Evolutionary conservation across 2,797 vertebrate species (phyloP).

Genomic region (Acanthiza pusilla): DNA sequence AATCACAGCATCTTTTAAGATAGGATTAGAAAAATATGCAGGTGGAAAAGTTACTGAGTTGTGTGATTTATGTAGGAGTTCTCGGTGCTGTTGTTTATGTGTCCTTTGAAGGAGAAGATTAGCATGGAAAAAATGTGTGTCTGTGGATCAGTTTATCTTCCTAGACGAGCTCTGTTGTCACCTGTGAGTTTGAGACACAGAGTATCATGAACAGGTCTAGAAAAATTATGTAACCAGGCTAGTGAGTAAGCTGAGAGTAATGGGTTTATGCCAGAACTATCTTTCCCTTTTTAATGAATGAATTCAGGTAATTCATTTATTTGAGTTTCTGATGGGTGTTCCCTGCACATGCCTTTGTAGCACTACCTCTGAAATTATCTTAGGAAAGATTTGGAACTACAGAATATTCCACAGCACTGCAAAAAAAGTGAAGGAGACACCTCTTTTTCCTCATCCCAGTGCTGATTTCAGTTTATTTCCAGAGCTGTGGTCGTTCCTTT

Average conservation of each 20-base stretch:
- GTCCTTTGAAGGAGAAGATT: not conserved
- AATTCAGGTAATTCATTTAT: not conserved
- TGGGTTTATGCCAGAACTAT: not conserved
- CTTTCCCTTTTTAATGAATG: not conserved
- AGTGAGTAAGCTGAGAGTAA: not conserved
- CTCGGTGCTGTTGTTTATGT: not conserved
- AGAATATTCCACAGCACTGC: not conserved
- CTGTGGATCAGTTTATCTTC: not conserved
- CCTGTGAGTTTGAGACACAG: not conserved
- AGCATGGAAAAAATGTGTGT: not conserved
- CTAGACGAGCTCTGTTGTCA: not conserved
- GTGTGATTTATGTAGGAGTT: conserved; percentile 34
- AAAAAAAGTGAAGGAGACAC: not conserved
- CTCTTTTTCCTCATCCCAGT: not conserved
- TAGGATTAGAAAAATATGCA: not conserved
- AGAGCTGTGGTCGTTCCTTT: not conserved
- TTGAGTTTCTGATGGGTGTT: not conserved
- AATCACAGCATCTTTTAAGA: not conserved
- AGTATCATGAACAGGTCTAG: not conserved
- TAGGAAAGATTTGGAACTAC: not conserved
- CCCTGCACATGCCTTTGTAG: not conserved
- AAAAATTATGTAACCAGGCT: not conserved
- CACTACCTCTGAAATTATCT: not conserved
- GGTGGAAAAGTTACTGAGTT: not conserved
- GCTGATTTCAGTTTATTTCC: not conserved